Conservation (phyloP, 2,797 vertebrate genomes). For the Mus caroli region DNA sequence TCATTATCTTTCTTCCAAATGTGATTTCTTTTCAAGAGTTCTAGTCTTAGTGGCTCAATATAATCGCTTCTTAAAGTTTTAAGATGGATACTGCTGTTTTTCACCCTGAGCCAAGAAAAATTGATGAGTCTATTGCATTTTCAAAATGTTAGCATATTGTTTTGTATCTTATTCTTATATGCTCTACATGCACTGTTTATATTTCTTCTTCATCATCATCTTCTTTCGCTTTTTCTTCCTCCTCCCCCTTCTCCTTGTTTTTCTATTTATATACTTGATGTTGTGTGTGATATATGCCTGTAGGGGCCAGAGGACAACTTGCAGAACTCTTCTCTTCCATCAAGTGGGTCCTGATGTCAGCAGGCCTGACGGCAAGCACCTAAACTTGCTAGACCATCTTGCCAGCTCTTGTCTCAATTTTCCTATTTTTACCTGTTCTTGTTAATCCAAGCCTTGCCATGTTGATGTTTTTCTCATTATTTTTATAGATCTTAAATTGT, state of each 20-base stretch:
- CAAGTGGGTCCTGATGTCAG: neutral
- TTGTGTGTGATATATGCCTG: neutral
- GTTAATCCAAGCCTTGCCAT: neutral
- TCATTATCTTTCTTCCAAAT: constrained; percentile 46
- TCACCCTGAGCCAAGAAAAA: constrained; percentile 57
- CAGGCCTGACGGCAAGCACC: neutral
- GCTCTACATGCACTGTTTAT: neutral
- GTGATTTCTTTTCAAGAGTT: constrained; percentile 49
- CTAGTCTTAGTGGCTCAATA: neutral
- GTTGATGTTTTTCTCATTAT: constrained; percentile 29
- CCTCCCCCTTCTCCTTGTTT: neutral
- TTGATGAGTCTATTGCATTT: neutral
- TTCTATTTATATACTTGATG: neutral
- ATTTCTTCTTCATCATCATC: neutral
- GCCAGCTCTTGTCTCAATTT: neutral
- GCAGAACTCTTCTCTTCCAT: neutral
- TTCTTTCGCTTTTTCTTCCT: neutral
- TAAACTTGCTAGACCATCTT: neutral
- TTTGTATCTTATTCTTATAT: constrained; percentile 21
- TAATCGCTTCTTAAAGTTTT: neutral
- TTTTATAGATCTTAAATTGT: constrained; percentile 42
- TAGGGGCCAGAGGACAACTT: neutral
- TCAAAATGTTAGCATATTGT: constrained; percentile 3
- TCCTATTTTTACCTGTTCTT: constrained; percentile 53
- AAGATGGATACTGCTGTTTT: constrained; percentile 36